Percentiles rank a stretch among this genome's conserved stretches.
Conservation (phyloP, 1,140 invertebrate species). For the Carposina sasakii region DNA sequence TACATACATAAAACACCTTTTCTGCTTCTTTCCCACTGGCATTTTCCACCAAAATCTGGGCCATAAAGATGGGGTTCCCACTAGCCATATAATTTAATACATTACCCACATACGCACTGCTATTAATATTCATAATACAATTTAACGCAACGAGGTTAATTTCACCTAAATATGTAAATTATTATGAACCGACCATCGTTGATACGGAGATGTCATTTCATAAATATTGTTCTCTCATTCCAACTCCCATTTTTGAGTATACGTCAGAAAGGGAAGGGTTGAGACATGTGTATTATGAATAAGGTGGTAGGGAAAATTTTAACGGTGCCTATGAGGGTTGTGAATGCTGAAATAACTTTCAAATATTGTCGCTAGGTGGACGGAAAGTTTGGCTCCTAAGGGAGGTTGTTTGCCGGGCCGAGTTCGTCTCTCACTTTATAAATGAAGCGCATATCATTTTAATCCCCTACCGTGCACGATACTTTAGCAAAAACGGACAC, state of each 20-base stretch:
- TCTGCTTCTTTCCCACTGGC: no score
- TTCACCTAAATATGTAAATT: conserved; percentile 73
- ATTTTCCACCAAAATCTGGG: conserved; percentile 47
- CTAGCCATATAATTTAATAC: conserved; percentile 50
- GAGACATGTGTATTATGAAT: conserved; percentile 63
- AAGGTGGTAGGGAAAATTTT: conserved; percentile 70
- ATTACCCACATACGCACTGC: conserved; percentile 45
- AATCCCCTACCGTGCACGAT: conserved; percentile 42
- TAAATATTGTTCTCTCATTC: conserved; percentile 53
- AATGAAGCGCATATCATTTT: conserved; percentile 68
- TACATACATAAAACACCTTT: no score
- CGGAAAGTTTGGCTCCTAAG: conserved; percentile 66
- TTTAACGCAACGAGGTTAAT: conserved; percentile 69
- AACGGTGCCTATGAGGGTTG: conserved; percentile 71
- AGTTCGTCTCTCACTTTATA: conserved; percentile 58
- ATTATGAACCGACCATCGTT: conserved; percentile 71
- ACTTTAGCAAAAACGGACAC: conserved; percentile 8
- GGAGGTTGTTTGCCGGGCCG: conserved; percentile 58
- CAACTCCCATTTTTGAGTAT: conserved; percentile 9
- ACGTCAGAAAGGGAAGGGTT: conserved; percentile 29
- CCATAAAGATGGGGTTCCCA: conserved; percentile 46
- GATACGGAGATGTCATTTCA: conserved; percentile 66
- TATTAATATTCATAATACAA: conserved; percentile 73
- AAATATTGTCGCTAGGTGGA: conserved; percentile 72
- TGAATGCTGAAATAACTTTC: conserved; percentile 71